Percentiles rank a stretch among this genome's conserved stretches.
These are phyloP conservation scores for Anastrepha obliqua DNA, from an alignment of 1,140 invertebrate genomes.

Conservation along the genomic window DNA sequence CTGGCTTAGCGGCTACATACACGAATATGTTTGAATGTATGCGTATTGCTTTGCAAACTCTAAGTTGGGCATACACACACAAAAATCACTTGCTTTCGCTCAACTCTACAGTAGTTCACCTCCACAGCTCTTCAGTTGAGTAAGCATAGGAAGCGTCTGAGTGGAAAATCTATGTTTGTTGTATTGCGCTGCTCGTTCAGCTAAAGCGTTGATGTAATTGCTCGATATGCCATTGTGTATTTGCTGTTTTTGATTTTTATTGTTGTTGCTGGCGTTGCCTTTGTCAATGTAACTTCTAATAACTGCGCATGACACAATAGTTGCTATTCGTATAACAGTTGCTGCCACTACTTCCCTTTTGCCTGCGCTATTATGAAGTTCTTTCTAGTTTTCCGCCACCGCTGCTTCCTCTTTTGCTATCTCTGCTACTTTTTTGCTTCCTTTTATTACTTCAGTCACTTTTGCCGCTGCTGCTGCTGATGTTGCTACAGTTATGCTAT, in stretches of 20 bases:
- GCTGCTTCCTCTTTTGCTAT: not conserved
- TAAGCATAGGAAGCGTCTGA: not conserved
- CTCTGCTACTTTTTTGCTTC: not conserved
- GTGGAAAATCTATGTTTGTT: not conserved
- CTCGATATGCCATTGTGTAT: not conserved
- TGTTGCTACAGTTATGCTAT: too few relatives aligned
- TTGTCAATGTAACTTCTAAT: not conserved
- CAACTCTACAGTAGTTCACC: not conserved
- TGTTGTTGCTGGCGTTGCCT: not conserved
- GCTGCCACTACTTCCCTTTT: not conserved
- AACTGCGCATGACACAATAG: not conserved
- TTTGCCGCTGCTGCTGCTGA: too few relatives aligned
- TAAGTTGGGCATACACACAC: too few relatives aligned
- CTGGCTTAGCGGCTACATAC: not conserved
- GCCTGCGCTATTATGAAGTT: not conserved
- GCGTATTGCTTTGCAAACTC: not conserved
- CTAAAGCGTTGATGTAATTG: constrained; percentile 4
- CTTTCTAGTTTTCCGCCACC: not conserved
- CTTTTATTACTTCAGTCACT: too few relatives aligned
- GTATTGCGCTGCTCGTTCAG: not conserved
- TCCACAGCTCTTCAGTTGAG: not conserved
- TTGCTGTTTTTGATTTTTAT: not conserved
- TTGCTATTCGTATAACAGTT: too few relatives aligned
- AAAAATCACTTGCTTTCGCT: not conserved
- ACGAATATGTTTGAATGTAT: too few relatives aligned